These are phyloP conservation scores for Drosophila eohydei DNA, from an alignment of 2,888 invertebrate species.

Conservation along the genomic window DNA sequence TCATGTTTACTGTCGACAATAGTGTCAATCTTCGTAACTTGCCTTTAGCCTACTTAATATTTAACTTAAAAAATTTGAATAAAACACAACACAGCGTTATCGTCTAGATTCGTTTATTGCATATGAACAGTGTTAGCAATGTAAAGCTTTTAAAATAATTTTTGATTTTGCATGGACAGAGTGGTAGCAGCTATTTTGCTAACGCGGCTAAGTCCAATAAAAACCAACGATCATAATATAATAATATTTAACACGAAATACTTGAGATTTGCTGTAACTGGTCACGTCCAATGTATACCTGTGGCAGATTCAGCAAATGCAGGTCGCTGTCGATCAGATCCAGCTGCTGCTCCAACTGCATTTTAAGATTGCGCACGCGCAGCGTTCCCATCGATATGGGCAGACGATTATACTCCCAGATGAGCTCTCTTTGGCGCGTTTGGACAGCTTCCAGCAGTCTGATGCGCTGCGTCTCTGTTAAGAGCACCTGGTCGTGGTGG, in stretches of 20 bases:
- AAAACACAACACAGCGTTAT: not conserved
- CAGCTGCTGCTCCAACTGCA: slow-evolving; percentile 53
- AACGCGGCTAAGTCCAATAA: not conserved
- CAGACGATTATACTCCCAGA: slow-evolving; percentile 59
- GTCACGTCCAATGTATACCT: slow-evolving; percentile 43
- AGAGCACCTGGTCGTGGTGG: slow-evolving; percentile 11
- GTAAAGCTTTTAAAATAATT: not conserved
- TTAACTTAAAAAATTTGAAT: too few relatives aligned
- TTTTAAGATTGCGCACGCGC: slow-evolving; percentile 63
- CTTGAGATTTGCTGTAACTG: slow-evolving; percentile 43
- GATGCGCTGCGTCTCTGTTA: slow-evolving; percentile 45
- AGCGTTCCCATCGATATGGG: slow-evolving; percentile 60
- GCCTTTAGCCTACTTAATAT: too few relatives aligned
- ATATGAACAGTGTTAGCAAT: not conserved
- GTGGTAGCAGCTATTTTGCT: not conserved
- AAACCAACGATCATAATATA: not conserved
- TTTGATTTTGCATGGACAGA: not conserved
- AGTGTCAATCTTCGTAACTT: too few relatives aligned
- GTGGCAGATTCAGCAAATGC: slow-evolving; percentile 31
- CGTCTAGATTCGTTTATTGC: not conserved
- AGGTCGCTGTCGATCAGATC: slow-evolving; percentile 59
- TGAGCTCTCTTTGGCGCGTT: slow-evolving; percentile 43
- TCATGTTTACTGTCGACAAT: too few relatives aligned
- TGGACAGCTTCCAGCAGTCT: slow-evolving; percentile 32
- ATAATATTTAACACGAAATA: slow-evolving; percentile 24